phyloP scores from a whole-genome alignment of 1,140 invertebrate species.

The Drosophila ercepeae region DNA sequence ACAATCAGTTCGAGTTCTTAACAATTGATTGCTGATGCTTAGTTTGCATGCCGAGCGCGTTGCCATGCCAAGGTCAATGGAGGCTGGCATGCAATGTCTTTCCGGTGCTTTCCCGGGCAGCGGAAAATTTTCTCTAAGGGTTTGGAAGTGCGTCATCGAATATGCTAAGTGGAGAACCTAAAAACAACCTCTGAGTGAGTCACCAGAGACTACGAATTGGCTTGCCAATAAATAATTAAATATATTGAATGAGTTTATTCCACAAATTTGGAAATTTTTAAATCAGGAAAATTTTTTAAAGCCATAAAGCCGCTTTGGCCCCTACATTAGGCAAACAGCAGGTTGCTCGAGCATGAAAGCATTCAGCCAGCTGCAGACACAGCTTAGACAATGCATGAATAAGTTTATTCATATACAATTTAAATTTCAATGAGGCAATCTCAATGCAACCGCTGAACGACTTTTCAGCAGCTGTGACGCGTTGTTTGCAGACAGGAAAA shows the following conservation, averaged over 20 bases:
- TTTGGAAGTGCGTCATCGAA: constrained; percentile 34
- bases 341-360: constrained; percentile 32
- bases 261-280: background rate
- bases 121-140: constrained; percentile 44
- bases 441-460: constrained; percentile 45
- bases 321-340: constrained; percentile 40
- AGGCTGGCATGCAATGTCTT: constrained; percentile 52
- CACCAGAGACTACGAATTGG: constrained; percentile 2
- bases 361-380: constrained; percentile 37
- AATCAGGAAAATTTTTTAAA: background rate
- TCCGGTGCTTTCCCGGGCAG: constrained; percentile 46
- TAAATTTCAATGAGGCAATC: constrained; percentile 54
- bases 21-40: constrained; percentile 21
- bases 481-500: constrained; percentile 59
- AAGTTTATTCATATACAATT: constrained; percentile 42
- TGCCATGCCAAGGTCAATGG: constrained; percentile 58
- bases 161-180: constrained; percentile 6
- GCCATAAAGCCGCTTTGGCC: background rate
- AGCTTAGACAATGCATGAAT: constrained; percentile 38
- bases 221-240: constrained; percentile 15
- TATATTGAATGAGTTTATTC: background rate
- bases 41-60: constrained; percentile 49
- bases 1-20: constrained; percentile 35
- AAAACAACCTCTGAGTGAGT: background rate
- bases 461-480: constrained; percentile 34